Conservation (phyloP, 2,797 vertebrate species). For the Monodelphis domestica region DNA sequence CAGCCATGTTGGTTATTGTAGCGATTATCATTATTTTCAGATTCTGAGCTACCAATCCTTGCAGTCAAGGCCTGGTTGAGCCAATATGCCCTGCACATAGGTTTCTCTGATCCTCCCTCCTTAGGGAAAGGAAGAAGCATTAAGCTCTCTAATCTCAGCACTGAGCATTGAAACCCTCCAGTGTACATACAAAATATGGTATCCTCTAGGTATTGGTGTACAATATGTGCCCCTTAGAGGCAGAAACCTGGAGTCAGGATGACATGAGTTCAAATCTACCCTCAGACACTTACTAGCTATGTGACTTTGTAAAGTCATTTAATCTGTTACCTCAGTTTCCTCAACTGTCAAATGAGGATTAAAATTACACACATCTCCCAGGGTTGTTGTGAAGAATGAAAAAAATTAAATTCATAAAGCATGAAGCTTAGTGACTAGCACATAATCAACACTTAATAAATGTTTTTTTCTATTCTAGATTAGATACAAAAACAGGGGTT, state of each 20-base stretch:
- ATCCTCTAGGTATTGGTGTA: neutral
- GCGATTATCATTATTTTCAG: neutral
- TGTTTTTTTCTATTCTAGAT: neutral
- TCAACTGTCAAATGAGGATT: neutral
- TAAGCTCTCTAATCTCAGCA: neutral
- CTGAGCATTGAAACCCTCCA: neutral
- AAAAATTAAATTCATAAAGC: neutral
- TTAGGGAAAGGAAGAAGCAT: fast-evolving
- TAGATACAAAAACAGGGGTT: neutral
- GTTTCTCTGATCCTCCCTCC: neutral
- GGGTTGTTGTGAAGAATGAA: neutral
- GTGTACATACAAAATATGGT: neutral
- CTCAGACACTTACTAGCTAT: neutral
- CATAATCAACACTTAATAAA: neutral
- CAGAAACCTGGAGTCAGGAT: neutral
- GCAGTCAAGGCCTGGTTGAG: neutral
- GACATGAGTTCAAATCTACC: neutral
- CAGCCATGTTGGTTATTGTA: neutral
- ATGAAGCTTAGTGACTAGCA: neutral
- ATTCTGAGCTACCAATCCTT: neutral
- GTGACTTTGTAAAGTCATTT: neutral
- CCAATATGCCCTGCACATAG: neutral
- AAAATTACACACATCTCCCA: neutral
- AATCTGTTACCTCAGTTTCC: neutral
- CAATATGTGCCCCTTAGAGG: neutral